Base-by-base conservation (phyloP, 1,140 invertebrate genomes). In the Prorops nasuta region DNA sequence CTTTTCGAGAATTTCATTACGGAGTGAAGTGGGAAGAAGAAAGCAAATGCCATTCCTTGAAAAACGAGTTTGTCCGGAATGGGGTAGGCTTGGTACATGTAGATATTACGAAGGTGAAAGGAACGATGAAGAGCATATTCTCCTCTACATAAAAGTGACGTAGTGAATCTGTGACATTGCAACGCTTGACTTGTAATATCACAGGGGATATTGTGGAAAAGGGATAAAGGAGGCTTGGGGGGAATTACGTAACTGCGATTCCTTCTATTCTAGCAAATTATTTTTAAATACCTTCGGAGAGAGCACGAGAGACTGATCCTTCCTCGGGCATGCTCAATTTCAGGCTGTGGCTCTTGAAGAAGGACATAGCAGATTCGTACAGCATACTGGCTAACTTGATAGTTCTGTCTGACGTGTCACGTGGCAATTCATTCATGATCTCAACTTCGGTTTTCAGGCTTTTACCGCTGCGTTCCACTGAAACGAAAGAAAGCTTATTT, bases 201-300 rank as follows among this genome's bases (percentile, higher is more conserved):
- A n/a, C n/a, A n/a, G n/a, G n/a, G n/a, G n/a, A n/a, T n/a, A n/a
- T n/a, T n/a, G n/a, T n/a, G n/a, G n/a, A n/a, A n/a, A n/a, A n/a
- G n/a, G n/a, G n/a, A n/a, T n/a, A n/a, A n/a, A n/a, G n/a, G n/a
- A n/a, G n/a, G n/a, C n/a, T n/a, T n/a, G n/a, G n/a, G n/a, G n/a
- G n/a, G n/a, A n/a, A n/a, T n/a, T n/a, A n/a, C n/a, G n/a, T n/a
- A n/a, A n/a, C n/a, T n/a, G n/a, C n/a, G n/a, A n/a, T n/a, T n/a
- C n/a, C n/a, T n/a, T n/a, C n/a, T n/a, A n/a, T n/a, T n/a, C n/a
- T n/a, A n/a, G n/a, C n/a, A n/a, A n/a, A n/a, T n/a, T n/a, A n/a
- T n/a, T n/a, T n/a, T n/a, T 18, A 58, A 53, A 71, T 65, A 84
- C 83, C 85, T 82, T 86, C 84, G 64, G 78, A 77, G 24, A 87